Evolutionary conservation across 2,113 vertebrate genomes (phyloP), one percentile per base, ranked within the genome.

Genomic region (Pristiophorus japonicus): DNA sequence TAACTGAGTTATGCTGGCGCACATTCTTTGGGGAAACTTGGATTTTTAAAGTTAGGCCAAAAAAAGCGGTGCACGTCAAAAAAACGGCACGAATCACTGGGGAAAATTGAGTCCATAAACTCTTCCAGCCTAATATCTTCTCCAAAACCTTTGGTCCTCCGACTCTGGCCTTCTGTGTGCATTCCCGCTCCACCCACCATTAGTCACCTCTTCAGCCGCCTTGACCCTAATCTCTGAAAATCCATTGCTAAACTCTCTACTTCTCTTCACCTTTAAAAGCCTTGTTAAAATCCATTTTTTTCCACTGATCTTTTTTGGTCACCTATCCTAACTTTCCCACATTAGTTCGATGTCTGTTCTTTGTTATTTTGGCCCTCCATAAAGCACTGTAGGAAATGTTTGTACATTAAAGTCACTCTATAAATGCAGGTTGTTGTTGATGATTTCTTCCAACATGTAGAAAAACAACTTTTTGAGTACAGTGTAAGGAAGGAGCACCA

Each of bases 401-500:
- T 27, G 10, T 87, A 87, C 45, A 85, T 1, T 12, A 22, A 47
- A 51, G 84, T 51, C 24, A 3, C 47, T 3, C 51, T 6, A 87
- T 30, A 7, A n/a, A 38, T 88, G 24, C 47, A 88, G 59, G 27
- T 63, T 92, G 55, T 20, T 91, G 59, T 7, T 92, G 88, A 62
- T 92, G 88, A 62, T 38, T 92, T 63, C 42, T 81, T 81, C 78
- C 45, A 45, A 81, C 78, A 81, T 45, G 70, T 81, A 81, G 78
- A 42, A 81, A 42, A 45, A 81, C 78, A 42, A 6, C 62, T 38
- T 62, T 85, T 88, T 85, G 27, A 59, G 55, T 34, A 30, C 34
- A n/a, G 27, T 90, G 24, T 14, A 59, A 59, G 30, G 51, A 30
- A 12, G 8, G 51, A 90, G 12, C 30, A 90, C 11, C 11, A 90